These are phyloP conservation scores for Cyphomyrmex costatus DNA, from an alignment of 1,140 invertebrate genomes.

Conservation along the genomic window DNA sequence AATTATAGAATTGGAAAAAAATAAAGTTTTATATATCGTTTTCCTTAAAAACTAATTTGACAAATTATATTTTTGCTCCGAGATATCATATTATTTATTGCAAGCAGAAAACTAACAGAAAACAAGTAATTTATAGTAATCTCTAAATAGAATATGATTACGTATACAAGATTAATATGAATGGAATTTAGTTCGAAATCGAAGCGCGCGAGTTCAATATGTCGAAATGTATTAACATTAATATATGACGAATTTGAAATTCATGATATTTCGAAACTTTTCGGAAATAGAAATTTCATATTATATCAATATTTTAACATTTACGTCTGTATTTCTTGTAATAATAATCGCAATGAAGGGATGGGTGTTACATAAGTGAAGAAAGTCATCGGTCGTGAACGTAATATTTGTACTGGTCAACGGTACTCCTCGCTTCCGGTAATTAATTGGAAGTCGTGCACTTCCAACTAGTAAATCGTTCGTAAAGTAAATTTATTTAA, in stretches of 20 bases:
- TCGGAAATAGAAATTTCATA: neutral
- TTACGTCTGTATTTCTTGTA: neutral
- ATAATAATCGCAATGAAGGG: slow-evolving; percentile 3
- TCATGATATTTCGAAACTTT: neutral
- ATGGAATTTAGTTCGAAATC: neutral
- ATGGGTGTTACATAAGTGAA: slow-evolving; percentile 6
- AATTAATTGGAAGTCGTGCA: slow-evolving; percentile 54
- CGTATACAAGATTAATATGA: neutral
- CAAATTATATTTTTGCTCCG: neutral
- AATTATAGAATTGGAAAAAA: neutral
- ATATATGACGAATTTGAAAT: neutral
- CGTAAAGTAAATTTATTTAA: slow-evolving; percentile 58
- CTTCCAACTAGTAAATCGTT: slow-evolving; percentile 44
- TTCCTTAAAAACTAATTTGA: neutral
- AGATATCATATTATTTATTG: neutral
- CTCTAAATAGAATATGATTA: slow-evolving; percentile 14
- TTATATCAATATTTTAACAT: neutral
- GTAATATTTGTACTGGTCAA: slow-evolving; percentile 26
- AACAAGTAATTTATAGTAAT: neutral
- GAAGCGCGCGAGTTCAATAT: neutral
- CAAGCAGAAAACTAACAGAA: neutral
- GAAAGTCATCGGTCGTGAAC: slow-evolving; percentile 19
- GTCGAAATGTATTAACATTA: neutral
- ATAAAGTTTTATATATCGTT: neutral
- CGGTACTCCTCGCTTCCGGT: slow-evolving; percentile 37